These are phyloP conservation scores for Limonius californicus DNA, from an alignment of 1,140 invertebrate genomes.

Conservation along the genomic window DNA sequence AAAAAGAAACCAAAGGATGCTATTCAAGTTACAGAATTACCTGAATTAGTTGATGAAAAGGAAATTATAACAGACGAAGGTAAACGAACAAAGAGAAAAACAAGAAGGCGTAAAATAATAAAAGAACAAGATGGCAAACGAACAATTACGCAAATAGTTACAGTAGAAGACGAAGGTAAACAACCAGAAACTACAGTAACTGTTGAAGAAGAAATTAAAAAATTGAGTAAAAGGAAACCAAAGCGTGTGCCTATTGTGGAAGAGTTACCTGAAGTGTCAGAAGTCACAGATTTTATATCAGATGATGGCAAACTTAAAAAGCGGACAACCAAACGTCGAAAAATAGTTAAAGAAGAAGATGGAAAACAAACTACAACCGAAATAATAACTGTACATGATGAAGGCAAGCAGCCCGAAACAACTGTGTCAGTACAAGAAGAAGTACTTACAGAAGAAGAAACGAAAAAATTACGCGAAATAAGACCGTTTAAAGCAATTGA, in stretches of 20 bases:
- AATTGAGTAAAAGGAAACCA: not conserved
- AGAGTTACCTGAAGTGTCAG: slow-evolving; percentile 42
- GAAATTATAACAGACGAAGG: slow-evolving; percentile 41
- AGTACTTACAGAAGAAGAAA: slow-evolving; percentile 34
- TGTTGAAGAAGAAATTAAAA: slow-evolving; percentile 25
- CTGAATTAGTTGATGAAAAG: slow-evolving; percentile 33
- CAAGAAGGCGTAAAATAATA: slow-evolving; percentile 41
- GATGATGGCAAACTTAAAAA: slow-evolving; percentile 40
- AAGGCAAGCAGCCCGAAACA: slow-evolving; percentile 44
- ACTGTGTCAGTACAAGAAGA: slow-evolving; percentile 32
- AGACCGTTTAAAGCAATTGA: slow-evolving; percentile 24
- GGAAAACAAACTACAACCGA: slow-evolving; percentile 43
- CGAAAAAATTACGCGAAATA: slow-evolving; percentile 16
- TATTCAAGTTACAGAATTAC: slow-evolving; percentile 38
- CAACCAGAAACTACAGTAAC: slow-evolving; percentile 33
- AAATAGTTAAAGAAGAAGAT: slow-evolving; percentile 41
- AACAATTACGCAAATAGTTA: slow-evolving; percentile 36
- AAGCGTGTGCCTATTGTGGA: slow-evolving; percentile 28
- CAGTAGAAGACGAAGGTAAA: slow-evolving; percentile 41
- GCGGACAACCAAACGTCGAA: slow-evolving; percentile 36
- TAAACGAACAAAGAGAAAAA: slow-evolving; percentile 42
- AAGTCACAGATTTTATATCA: slow-evolving; percentile 46
- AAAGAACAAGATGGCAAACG: slow-evolving; percentile 31
- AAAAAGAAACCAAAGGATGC: slow-evolving; percentile 25
- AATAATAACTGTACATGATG: slow-evolving; percentile 47